Conservation (phyloP, 1,140 invertebrate species). For the Apolygus lucorum region DNA sequence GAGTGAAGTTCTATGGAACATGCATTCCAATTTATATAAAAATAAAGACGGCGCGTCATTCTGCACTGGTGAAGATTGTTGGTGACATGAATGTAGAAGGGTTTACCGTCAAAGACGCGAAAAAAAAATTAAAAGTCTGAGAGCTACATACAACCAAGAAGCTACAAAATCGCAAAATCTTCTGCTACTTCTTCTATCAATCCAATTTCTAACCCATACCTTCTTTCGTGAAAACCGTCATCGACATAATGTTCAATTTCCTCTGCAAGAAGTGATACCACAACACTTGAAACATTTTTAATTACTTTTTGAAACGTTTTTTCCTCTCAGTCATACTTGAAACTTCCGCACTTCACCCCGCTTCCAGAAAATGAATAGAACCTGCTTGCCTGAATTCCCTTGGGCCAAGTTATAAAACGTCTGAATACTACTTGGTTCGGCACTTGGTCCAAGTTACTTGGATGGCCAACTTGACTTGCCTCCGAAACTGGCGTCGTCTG, state of each 20-base stretch:
- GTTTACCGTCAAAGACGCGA: not conserved
- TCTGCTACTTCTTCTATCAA: not conserved
- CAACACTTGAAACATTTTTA: too few relatives aligned
- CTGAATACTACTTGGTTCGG: too few relatives aligned
- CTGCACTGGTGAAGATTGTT: not conserved
- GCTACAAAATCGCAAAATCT: not conserved
- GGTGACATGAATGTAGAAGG: not conserved
- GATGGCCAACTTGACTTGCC: too few relatives aligned
- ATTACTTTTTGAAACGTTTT: too few relatives aligned
- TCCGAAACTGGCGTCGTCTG: not conserved
- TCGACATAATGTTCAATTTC: too few relatives aligned
- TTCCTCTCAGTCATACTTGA: too few relatives aligned
- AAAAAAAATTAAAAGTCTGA: not conserved
- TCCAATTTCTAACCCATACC: too few relatives aligned
- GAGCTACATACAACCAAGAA: not conserved
- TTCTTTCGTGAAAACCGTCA: too few relatives aligned
- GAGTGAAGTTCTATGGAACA: not conserved
- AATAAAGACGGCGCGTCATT: not conserved
- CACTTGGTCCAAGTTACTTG: too few relatives aligned
- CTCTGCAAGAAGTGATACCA: too few relatives aligned
- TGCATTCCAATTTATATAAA: not conserved
- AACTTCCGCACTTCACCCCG: not conserved
- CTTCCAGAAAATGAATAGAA: not conserved
- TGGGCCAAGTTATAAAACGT: too few relatives aligned
- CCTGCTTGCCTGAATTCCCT: too few relatives aligned